Evolutionary conservation across 2,113 vertebrate genomes (phyloP).

Genomic region (Acanthochromis polyacanthus): DNA sequence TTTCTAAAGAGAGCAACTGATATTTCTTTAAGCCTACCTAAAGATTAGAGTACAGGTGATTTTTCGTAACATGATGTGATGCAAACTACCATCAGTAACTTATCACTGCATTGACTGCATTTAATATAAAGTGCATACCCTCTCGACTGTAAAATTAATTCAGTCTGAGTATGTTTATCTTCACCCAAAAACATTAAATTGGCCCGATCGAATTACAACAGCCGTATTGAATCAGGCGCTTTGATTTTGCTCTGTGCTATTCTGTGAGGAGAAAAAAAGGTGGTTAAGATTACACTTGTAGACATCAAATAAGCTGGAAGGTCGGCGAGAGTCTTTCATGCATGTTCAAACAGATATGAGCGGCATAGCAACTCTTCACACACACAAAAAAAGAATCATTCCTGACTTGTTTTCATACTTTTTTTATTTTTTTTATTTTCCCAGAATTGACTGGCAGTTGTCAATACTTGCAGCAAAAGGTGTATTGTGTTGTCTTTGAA

Average conservation of each 20-base stretch:
- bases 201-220: conserved; percentile 61
- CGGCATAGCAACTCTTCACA: conserved; percentile 27
- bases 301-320: conserved; percentile 74
- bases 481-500: conserved; percentile 74
- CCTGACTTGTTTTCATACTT: conserved; percentile 49
- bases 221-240: conserved; percentile 59
- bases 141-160: conserved; percentile 54
- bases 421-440: conserved; percentile 70
- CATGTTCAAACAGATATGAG: conserved; percentile 78
- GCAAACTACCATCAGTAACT: conserved; percentile 12
- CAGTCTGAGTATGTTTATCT: conserved; percentile 50
- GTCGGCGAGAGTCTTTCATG: conserved; percentile 68
- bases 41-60: too few relatives aligned
- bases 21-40: not conserved
- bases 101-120: not conserved
- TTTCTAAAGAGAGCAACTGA: not conserved
- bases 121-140: conserved; percentile 2
- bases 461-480: conserved; percentile 71
- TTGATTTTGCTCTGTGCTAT: conserved; percentile 61
- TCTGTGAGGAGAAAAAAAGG: conserved; percentile 66
- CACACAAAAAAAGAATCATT: conserved; percentile 44
- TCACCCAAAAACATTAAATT: conserved; percentile 51
- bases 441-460: conserved; percentile 63
- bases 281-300: conserved; percentile 60
- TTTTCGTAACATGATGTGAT: too few relatives aligned